These are phyloP conservation scores for Barnardius zonarius DNA, from an alignment of 2,113 vertebrate species.

Conservation along the genomic window DNA sequence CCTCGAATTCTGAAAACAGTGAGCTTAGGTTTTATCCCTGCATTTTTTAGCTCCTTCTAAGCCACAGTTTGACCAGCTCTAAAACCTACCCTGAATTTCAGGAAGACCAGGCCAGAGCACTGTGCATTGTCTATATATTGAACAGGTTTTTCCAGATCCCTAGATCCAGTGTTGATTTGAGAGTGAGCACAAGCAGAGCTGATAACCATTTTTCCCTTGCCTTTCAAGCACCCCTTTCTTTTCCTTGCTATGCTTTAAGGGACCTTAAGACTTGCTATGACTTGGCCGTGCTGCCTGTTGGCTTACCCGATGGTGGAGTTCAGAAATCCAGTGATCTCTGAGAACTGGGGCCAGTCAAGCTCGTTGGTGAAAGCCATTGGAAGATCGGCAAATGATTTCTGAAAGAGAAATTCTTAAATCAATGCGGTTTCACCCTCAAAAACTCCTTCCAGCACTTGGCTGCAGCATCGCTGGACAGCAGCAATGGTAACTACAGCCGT, in stretches of 20 bases:
- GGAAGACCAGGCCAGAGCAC: neutral
- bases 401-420: conserved; percentile 39
- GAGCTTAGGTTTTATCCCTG: neutral
- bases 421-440: neutral
- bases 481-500: neutral
- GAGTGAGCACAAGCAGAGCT: neutral
- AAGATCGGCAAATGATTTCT: conserved; percentile 73
- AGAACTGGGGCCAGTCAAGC: conserved; percentile 80
- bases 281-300: neutral
- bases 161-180: neutral
- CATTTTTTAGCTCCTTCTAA: neutral
- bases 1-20: neutral
- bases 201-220: neutral
- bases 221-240: neutral
- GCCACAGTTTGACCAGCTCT: neutral
- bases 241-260: neutral
- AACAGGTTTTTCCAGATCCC: neutral
- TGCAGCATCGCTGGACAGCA: neutral
- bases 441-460: neutral
- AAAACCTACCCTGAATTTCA: neutral
- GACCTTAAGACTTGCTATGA: neutral
- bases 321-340: conserved; percentile 75
- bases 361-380: conserved; percentile 69
- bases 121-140: neutral
- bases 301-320: conserved; percentile 72